Conservation (phyloP, 2,113 vertebrate genomes). For the Phyllostomus discolor region DNA sequence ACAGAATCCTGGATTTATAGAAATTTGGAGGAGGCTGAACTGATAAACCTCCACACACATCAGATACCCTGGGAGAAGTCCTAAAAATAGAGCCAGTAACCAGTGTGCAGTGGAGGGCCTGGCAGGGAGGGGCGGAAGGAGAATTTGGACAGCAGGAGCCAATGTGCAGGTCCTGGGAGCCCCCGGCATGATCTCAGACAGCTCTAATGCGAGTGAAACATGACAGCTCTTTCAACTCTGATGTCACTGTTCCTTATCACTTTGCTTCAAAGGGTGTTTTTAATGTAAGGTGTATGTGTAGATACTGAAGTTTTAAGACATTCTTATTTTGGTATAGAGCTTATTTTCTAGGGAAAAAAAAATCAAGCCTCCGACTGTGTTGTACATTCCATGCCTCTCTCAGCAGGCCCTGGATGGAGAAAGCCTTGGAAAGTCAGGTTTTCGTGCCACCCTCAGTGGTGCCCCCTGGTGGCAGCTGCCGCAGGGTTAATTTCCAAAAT, state of each 20-base stretch:
- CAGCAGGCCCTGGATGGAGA: neutral
- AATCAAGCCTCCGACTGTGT: neutral
- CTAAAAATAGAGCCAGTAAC: neutral
- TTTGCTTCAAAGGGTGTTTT: neutral
- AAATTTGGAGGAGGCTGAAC: neutral
- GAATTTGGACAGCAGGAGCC: neutral
- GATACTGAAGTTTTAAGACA: neutral
- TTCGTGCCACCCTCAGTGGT: neutral
- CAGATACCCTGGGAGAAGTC: no score
- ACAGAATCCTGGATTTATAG: neutral
- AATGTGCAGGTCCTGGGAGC: neutral
- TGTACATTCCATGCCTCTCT: neutral
- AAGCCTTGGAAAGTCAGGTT: neutral
- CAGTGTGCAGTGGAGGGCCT: no score
- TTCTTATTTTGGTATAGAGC: neutral
- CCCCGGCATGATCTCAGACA: fast-evolving
- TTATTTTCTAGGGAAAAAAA: neutral
- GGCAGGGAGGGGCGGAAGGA: neutral
- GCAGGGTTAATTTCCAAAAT: neutral
- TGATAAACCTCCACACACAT: neutral
- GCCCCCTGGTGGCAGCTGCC: neutral
- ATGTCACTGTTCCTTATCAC: neutral
- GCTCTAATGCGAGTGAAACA: neutral
- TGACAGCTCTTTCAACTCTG: neutral
- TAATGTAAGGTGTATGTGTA: neutral